Percentiles rank a stretch among this genome's conserved stretches.
Evolutionary conservation across 2,888 invertebrate species (phyloP).

Genomic region (Pristionchus entomophagus): DNA sequence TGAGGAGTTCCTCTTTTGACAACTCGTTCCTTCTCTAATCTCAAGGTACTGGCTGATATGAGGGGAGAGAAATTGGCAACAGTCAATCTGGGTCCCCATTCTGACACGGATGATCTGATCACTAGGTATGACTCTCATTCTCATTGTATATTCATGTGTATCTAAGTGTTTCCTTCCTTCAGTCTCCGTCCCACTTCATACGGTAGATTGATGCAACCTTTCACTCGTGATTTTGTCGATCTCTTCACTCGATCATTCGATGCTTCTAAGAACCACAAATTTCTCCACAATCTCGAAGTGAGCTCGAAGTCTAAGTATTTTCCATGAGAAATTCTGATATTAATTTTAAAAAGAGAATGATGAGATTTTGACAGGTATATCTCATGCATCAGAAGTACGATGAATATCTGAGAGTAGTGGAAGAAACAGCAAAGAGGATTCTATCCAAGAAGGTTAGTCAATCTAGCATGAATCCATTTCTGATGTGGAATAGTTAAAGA

Average conservation of each 20-base stretch:
- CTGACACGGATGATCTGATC: constrained; percentile 94
- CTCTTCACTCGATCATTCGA: constrained; percentile 86
- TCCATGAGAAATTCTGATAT: too few species aligned
- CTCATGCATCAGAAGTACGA: constrained; percentile 59
- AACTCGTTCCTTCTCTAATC: constrained; percentile 81
- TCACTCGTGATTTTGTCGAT: constrained; percentile 87
- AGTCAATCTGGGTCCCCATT: constrained; percentile 99
- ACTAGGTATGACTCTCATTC: too few species aligned
- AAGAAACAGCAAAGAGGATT: constrained; percentile 58
- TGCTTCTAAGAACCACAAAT: constrained; percentile 87
- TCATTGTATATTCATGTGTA: background rate
- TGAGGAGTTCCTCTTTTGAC: constrained; percentile 84
- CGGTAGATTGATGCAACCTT: constrained; percentile 86
- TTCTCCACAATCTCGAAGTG: constrained; percentile 85
- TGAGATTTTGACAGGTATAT: constrained; percentile 52
- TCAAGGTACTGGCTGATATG: constrained; percentile 71
- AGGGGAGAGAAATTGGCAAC: constrained; percentile 83
- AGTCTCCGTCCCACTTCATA: constrained; percentile 92
- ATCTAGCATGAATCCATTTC: too few species aligned
- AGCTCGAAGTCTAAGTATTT: too few species aligned
- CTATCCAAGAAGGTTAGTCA: constrained; percentile 48
- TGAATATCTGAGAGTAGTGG: constrained; percentile 62
- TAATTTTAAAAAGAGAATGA: too few species aligned
- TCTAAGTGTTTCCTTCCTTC: constrained; percentile 53
- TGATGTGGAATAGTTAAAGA: background rate